Evolutionary conservation across 2,113 vertebrate genomes (phyloP), one percentile per base, ranked within the genome.

Genomic region (Prochilodus magdalenae): DNA sequence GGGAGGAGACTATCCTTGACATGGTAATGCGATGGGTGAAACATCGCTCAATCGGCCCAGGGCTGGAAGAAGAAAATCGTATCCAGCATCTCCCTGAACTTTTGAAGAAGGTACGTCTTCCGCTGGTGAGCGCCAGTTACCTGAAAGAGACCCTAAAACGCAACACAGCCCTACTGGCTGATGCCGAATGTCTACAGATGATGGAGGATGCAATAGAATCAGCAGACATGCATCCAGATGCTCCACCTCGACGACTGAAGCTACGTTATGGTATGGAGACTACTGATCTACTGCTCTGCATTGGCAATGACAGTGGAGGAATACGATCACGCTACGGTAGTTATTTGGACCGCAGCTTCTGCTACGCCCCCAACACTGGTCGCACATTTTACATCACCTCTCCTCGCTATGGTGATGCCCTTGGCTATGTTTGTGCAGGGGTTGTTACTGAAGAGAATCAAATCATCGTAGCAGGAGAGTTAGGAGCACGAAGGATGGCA

Each of bases 241-340:
- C 89, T 10, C 93, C 90, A 20, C 95, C 93, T 0, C 93, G 92
- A 15, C 85, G 94, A 81, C 88, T 94, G 3, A 95, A 94, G 79
- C 92, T 99, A 53, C 94, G 98, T 0, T 99, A 98, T 0, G 98
- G 98, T 86, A 99, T 99, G 98, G 98, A 99, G 91, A 97, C 95
- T 0, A 97, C 98, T 0, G 96, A 94, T 62, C 92, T 99, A 76
- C 91, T 99, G 65, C 97, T 99, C 57, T 99, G 98, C 81, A 87
- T 99, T 0, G 97, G 98, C 62, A 98, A 96, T 74, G 96, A 98
- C 22, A 85, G 94, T 0, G 89, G 92, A 0, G 98, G 98, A n/a
- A 97, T 99, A 81, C 92, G 95, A 67, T 98, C 98, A 16, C 94
- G 96, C 49, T 96, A 94, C 0, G 93, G 94, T 62, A 97, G 82